A percentile compares a stretch with the other conserved stretches of the same genome.
Conservation (phyloP, 2,888 invertebrate species). For the Lasioglossum pauxillum region DNA sequence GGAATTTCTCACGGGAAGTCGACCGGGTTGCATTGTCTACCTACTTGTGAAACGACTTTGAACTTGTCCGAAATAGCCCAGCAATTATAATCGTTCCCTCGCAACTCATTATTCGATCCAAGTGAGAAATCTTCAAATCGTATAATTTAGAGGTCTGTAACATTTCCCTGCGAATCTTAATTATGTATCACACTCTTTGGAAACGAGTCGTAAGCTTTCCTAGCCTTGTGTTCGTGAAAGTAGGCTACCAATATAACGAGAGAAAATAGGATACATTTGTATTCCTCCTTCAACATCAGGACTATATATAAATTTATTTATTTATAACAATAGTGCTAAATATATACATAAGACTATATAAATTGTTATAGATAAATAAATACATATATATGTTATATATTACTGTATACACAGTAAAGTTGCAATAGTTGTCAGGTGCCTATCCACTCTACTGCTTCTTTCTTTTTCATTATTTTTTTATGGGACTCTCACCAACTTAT, state of each 20-base stretch:
- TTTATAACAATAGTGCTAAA: no score
- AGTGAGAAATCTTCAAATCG: not conserved
- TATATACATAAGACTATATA: no score
- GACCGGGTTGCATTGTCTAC: constrained; percentile 45
- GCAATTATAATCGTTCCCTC: not conserved
- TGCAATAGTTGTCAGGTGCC: no score
- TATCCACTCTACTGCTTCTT: no score
- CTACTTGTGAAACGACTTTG: constrained; percentile 36
- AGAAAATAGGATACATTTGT: not conserved
- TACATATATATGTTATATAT: no score
- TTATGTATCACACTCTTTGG: not conserved
- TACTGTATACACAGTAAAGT: no score
- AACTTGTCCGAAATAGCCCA: constrained; percentile 49
- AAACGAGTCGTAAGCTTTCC: not conserved
- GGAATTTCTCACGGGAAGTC: constrained; percentile 51
- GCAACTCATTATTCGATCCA: not conserved
- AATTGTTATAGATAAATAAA: no score
- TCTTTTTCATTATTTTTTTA: no score
- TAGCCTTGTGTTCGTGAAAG: not conserved
- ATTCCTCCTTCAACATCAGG: no score
- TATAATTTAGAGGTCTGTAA: not conserved
- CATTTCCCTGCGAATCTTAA: not conserved
- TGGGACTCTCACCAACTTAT: no score
- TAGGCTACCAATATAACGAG: not conserved
- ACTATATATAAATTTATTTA: no score